Percentiles rank a stretch among this genome's conserved stretches.
Evolutionary conservation across 2,797 vertebrate genomes (phyloP).

Genomic region (Sciurus vulgaris): DNA sequence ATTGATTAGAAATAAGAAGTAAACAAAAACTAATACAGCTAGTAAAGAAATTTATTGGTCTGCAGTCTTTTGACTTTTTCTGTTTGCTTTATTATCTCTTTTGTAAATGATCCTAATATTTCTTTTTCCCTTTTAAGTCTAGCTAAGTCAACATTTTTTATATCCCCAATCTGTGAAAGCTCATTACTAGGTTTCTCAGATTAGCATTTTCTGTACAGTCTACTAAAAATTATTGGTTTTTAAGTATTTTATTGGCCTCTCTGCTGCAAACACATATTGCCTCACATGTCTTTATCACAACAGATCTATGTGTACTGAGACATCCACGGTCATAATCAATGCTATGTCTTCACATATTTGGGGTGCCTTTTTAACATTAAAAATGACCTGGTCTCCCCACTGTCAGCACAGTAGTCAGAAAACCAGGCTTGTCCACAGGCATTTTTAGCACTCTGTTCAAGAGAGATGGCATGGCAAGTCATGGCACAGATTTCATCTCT

Average conservation of each 20-base stretch:
- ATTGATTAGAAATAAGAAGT: constrained; percentile 62
- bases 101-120: constrained; percentile 71
- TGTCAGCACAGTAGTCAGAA: neutral
- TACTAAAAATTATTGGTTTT: neutral
- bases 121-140: constrained; percentile 62
- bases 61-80: constrained; percentile 34
- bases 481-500: neutral
- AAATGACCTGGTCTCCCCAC: neutral
- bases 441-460: neutral
- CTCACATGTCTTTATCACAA: neutral
- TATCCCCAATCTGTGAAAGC: constrained; percentile 33
- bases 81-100: constrained; percentile 63
- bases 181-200: constrained; percentile 63
- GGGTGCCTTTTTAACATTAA: neutral
- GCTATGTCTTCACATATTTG: neutral
- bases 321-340: neutral
- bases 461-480: neutral
- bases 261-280: neutral
- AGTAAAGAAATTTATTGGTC: constrained; percentile 15
- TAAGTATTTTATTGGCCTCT: neutral
- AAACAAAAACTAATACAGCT: constrained; percentile 41
- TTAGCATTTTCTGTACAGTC: neutral
- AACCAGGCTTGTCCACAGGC: neutral
- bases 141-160: constrained; percentile 64
- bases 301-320: neutral